Conservation (phyloP, 2,888 invertebrate genomes). For the Perithous albicinctus region DNA sequence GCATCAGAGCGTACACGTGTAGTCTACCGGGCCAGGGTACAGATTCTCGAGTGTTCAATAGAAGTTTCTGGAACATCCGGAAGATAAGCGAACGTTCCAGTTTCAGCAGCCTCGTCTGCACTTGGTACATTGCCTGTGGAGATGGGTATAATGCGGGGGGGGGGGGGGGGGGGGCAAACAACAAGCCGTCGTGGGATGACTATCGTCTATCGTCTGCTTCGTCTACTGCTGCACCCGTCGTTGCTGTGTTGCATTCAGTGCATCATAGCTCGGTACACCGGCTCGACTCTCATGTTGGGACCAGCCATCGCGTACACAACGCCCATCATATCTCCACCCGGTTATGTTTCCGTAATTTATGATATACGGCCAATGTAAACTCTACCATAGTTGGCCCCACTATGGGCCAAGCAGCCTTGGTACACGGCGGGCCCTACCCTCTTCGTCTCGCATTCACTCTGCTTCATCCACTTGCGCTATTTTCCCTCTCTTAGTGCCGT, state of each 20-base stretch:
- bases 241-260: slow-evolving; percentile 41
- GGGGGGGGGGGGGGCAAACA: slow-evolving; percentile 7
- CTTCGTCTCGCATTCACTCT: background rate
- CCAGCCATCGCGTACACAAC: slow-evolving; percentile 53
- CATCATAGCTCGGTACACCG: slow-evolving; percentile 37
- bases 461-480: background rate
- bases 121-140: slow-evolving; percentile 6
- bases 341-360: slow-evolving; percentile 76
- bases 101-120: slow-evolving; percentile 46
- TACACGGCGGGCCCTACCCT: background rate
- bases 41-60: slow-evolving; percentile 72
- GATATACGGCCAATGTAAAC: slow-evolving; percentile 72
- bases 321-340: slow-evolving; percentile 64
- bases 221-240: slow-evolving; percentile 31
- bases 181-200: slow-evolving; percentile 42
- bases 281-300: slow-evolving; percentile 27
- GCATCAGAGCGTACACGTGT: slow-evolving; percentile 64
- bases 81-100: slow-evolving; percentile 73
- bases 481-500: background rate
- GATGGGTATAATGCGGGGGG: slow-evolving; percentile 1
- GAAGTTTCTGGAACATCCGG: slow-evolving; percentile 74
- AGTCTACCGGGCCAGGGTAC: slow-evolving; percentile 49
- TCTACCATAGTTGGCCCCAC: slow-evolving; percentile 69
- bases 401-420: slow-evolving; percentile 21
- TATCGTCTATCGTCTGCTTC: slow-evolving; percentile 40